These are phyloP conservation scores for Danio albolineatus DNA, from an alignment of 2,797 vertebrate genomes.

Conservation along the genomic window DNA sequence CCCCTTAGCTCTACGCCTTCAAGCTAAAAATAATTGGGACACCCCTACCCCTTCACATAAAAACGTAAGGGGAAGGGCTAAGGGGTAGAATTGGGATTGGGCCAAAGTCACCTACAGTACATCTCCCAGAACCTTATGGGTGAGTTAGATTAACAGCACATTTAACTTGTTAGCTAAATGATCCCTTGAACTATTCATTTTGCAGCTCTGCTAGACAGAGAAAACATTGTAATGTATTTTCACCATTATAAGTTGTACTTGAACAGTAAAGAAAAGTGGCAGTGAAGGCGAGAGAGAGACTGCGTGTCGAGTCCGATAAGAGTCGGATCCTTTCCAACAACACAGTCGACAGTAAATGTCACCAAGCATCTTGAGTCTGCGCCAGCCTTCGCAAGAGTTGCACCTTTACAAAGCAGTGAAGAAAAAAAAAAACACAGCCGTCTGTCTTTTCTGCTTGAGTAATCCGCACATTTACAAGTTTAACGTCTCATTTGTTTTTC, in stretches of 20 bases:
- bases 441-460: slow-evolving; percentile 22
- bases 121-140: too few relatives aligned
- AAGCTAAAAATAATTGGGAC: too few relatives aligned
- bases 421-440: slow-evolving; percentile 34
- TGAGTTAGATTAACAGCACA: too few relatives aligned
- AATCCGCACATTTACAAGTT: slow-evolving; percentile 24
- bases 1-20: too few relatives aligned
- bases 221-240: background rate
- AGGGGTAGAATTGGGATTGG: too few relatives aligned
- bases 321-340: slow-evolving; percentile 47
- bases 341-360: slow-evolving; percentile 52
- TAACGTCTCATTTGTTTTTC: slow-evolving; percentile 18
- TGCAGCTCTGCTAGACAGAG: background rate
- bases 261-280: background rate
- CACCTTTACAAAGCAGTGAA: slow-evolving; percentile 39
- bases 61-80: too few relatives aligned
- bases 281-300: slow-evolving; percentile 12
- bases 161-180: too few relatives aligned
- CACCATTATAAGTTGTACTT: background rate
- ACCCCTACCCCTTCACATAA: too few relatives aligned
- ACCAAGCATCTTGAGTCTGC: slow-evolving; percentile 47
- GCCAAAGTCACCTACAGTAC: too few relatives aligned
- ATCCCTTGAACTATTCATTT: too few relatives aligned
- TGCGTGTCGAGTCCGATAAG: slow-evolving; percentile 29
- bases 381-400: slow-evolving; percentile 28